Conservation (phyloP, 1,140 invertebrate species). For the Proctacanthus coquilletti region DNA sequence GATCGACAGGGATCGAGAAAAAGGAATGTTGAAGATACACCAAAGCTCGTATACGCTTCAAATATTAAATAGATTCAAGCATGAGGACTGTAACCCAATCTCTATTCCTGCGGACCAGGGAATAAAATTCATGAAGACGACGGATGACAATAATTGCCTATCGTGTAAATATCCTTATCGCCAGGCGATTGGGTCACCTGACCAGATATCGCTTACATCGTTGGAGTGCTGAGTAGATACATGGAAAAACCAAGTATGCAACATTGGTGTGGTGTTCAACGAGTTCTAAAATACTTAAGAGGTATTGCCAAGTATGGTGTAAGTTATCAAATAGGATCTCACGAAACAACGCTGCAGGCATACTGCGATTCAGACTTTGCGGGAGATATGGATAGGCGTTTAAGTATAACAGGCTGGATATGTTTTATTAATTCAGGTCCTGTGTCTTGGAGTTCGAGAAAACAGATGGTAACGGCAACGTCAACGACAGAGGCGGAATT, state of each 20-base stretch:
- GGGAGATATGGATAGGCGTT: slow-evolving; percentile 11
- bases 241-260: too few species aligned
- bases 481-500: slow-evolving; percentile 29
- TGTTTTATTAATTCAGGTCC: slow-evolving; percentile 8
- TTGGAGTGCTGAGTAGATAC: too few species aligned
- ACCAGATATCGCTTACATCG: slow-evolving; percentile 26
- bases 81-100: slow-evolving; percentile 21
- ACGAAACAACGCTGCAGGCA: slow-evolving; percentile 1
- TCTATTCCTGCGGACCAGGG: slow-evolving; percentile 22
- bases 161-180: slow-evolving; percentile 11
- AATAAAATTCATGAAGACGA: too few species aligned
- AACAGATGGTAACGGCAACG: slow-evolving; percentile 12
- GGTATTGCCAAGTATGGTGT: slow-evolving; percentile 15
- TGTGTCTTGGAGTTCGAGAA: slow-evolving; percentile 14
- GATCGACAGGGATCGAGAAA: slow-evolving; percentile 4
- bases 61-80: slow-evolving; percentile 20
- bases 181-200: slow-evolving; percentile 26
- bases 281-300: slow-evolving; percentile 20
- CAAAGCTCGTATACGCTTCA: slow-evolving; percentile 9
- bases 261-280: slow-evolving; percentile 19
- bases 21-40: slow-evolving; percentile 4
- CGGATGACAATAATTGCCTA: too few species aligned
- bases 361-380: slow-evolving; percentile 13
- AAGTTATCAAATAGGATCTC: slow-evolving; percentile 11
- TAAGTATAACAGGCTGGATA: slow-evolving; percentile 13